These are phyloP conservation scores for Creontiades dilutus DNA, from an alignment of 2,888 invertebrate genomes.

Conservation along the genomic window DNA sequence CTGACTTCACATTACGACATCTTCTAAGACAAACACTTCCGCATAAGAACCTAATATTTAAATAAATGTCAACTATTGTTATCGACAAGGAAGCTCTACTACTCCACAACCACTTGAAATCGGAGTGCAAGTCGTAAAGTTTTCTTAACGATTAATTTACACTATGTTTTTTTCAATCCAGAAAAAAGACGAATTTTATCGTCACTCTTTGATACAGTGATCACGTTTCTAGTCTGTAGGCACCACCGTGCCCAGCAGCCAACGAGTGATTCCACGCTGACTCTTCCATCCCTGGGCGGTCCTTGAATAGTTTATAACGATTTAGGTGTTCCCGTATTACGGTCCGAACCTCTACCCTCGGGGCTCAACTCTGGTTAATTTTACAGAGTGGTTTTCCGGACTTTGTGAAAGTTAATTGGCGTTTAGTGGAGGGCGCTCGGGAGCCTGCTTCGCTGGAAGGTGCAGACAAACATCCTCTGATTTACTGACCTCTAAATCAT, in stretches of 20 bases:
- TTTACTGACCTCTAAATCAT: constrained; percentile 32
- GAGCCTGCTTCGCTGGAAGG: neutral
- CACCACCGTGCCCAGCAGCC: neutral
- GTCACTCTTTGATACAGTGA: neutral
- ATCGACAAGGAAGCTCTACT: too few species aligned
- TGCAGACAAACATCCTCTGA: constrained; percentile 39
- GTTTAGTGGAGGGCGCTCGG: neutral
- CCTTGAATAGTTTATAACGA: constrained; percentile 12
- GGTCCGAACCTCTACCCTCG: neutral
- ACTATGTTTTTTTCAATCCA: neutral
- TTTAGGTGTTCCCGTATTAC: neutral
- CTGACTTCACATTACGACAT: too few species aligned
- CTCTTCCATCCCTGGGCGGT: neutral
- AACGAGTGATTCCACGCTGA: neutral
- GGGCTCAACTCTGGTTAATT: neutral
- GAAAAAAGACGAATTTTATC: neutral
- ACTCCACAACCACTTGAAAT: too few species aligned
- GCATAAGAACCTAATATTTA: too few species aligned
- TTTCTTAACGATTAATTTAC: too few species aligned
- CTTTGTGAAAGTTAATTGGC: constrained; percentile 31
- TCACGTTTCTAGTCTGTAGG: neutral
- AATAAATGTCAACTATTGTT: too few species aligned
- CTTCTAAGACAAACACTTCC: too few species aligned
- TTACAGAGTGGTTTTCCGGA: constrained; percentile 13
- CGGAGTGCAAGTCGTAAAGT: too few species aligned